Base-by-base conservation (phyloP, 2,888 invertebrate genomes). In the Anarsia innoxiella region DNA sequence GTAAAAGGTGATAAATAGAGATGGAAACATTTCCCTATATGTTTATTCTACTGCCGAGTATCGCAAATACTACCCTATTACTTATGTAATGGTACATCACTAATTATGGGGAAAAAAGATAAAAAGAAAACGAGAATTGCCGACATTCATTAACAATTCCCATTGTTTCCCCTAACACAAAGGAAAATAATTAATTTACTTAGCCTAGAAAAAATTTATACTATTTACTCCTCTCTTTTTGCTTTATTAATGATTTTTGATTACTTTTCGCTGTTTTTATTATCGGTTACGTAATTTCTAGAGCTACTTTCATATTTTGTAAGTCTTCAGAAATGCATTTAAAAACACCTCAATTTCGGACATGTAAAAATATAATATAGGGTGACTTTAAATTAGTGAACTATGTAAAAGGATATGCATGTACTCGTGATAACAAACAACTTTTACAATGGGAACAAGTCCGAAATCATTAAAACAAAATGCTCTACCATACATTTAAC, bases 141-240 rank as follows among this genome's bases (percentile, higher is more conserved):
- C 59, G 53, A 51, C 55, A 57, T 59, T 71, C 72, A 72, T 74
- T 73, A 71, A 70, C 72, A 68, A 72, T 72, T 73, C 66, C 53
- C 59, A 71, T 72, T 74, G 73, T 73, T 74, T 66, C 62, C 45
- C 36, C 51, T 63, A 53, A 53, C 53, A 66, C 66, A 69, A 72
- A 73, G 62, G 59, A 63, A 42, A 64, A 70, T 71, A 71, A 74
- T 74, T 72, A 72, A 72, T 71, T 74, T 59, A 63, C 66, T 66
- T 53, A 61, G 44, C 62, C 58, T 52, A 56, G 57, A 64, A 59
- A 59, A 35, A 26, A 23, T n/a, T 23, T 15, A 33, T 13, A 26
- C 33, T 32, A 32, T 23, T 33, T 26, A 15, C 33, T 33, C 15
- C 26, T 26, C 23, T n/a, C n/a, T n/a, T n/a, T n/a, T n/a, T n/a